Conservation (phyloP, 2,797 vertebrate species). For the Octomys mimax region DNA sequence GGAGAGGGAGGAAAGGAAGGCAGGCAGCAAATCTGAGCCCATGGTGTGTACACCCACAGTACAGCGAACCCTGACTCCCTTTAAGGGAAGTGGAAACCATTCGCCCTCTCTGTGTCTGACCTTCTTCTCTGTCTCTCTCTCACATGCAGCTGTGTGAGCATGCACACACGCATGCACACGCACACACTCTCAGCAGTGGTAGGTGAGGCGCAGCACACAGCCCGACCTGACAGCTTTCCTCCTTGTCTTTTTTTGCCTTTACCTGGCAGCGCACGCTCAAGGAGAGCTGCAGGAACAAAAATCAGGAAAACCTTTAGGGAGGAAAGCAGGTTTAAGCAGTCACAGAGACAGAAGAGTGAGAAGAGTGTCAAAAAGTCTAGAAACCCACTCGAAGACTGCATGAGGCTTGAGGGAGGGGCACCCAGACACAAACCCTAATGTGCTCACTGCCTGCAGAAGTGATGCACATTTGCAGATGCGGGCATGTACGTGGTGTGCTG, state of each 20-base stretch:
- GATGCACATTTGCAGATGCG: background rate
- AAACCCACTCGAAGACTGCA: too few species aligned
- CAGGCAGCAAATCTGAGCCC: constrained; percentile 46
- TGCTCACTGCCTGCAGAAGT: background rate
- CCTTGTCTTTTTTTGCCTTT: background rate
- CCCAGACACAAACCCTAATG: too few species aligned
- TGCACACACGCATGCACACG: background rate
- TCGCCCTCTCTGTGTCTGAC: background rate
- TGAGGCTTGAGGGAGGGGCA: too few species aligned
- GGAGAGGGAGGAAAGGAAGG: constrained; percentile 20
- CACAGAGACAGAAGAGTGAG: background rate
- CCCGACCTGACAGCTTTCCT: background rate
- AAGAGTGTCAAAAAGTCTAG: too few species aligned
- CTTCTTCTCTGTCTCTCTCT: background rate
- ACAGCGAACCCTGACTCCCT: background rate
- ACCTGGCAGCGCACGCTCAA: background rate
- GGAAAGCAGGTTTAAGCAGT: background rate
- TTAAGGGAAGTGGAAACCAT: constrained; percentile 30
- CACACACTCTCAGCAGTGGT: background rate
- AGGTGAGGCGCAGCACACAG: background rate
- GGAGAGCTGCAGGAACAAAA: background rate
- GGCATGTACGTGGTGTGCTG: background rate
- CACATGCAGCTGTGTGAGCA: background rate
- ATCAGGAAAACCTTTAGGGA: background rate
- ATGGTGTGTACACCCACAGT: background rate